Evolutionary conservation across 2,113 vertebrate species (phyloP), one percentile per base, ranked within the genome.

Genomic region (Caracal caracal): DNA sequence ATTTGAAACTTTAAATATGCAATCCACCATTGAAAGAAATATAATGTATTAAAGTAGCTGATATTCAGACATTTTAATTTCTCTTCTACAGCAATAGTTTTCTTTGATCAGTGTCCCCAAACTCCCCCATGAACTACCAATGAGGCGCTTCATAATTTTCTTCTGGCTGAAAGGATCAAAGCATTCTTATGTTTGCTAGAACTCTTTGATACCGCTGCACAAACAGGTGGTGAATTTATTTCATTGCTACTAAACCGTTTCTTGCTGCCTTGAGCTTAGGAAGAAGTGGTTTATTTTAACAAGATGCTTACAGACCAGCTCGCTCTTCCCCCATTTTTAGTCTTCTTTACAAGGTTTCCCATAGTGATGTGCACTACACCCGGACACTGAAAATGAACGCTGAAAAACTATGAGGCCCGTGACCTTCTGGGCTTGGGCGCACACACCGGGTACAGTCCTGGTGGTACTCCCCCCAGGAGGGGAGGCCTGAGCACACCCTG

Each of bases 101-200:
- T 90, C 94, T 97, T 96, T 96, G 92, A 96, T 97, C 90, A 78
- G 66, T 49, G 89, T 90, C 49, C 53, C 40, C 51, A 90, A 94
- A 94, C 61, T 94, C 90, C 49, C 49, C 63, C 51, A 90, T 81
- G 95, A 97, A 94, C 63, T 94, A 93, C 94, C 97, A 94, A 53
- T 49, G 56, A 86, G 73, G 56, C 95, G 75, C 37, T 78, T 96
- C 91, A 82, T 91, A 78, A 96, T 93, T 81, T 96, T 95, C 81
- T 95, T 90, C 90, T 73, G 70, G 59, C 53, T 88, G 66, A 93
- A 88, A 94, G 91, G 92, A 97, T 97, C 96, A 97, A 97, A 97
- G 97, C 47, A 10, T 94, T 95, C 35, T 88, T 40, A n/a, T 3
- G 35, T 94, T 94, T 93, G 71, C 61, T 73, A 75, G 37, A 95